Base-by-base conservation (phyloP, 2,888 invertebrate genomes). In the Thymelicus sylvestris region DNA sequence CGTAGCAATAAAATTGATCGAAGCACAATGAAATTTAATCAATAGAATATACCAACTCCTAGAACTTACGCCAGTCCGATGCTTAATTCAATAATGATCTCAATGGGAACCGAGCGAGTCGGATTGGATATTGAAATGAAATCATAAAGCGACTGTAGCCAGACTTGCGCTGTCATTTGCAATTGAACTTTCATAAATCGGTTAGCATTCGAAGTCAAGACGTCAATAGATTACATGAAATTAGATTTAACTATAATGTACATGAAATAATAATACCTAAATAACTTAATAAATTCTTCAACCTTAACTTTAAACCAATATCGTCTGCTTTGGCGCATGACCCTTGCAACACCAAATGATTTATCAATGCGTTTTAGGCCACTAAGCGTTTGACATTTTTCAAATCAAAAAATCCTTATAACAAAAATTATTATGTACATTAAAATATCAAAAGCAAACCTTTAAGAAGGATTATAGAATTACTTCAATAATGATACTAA, bases 111-210 rank as follows among this genome's bases (percentile, higher is more conserved):
- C 19, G 39, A 66, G 48, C 48, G 44, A 65, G 65, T 48, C 44
- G 63, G 65, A 77, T 77, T 77, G 80, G 80, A 81, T 78, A 82
- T 82, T 80, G 80, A 81, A 83, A 81, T 81, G 78, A 77, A 80
- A 80, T 81, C 79, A 83, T 80, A 75, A 76, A 77, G 72, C 57
- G 74, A 39, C 73, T 75, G 75, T 76, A 76, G 73, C 61, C 77
- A 60, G 81, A 81, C 78, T 82, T 79, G 80, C 77, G 68, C 81
- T 83, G 82, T 83, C 84, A 85, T 86, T 86, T 86, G 55, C 55
- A 55, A 55, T 24, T 55, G 24, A 55, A 55, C 52, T 52, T 55
- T 55, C 55, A 55, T 55, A 55, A 24, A 24, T 24, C 52, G 44
- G 10, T 19, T 52, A 52, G 19, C 0, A 55, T 55, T 55, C 24